Evolutionary conservation across 2,113 vertebrate genomes (phyloP).

Genomic region (Sus scrofa): T2T-Sscrofa CM000812.6:87860001-87860500

Average conservation of each 20-base stretch:
- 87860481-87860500: no score
- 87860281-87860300: background rate
- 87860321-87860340: background rate
- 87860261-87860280: background rate
- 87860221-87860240: background rate
- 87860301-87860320: background rate
- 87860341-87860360: background rate
- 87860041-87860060: background rate
- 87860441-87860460: constrained; percentile 30
- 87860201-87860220: background rate
- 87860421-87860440: background rate
- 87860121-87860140: background rate
- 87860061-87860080: background rate
- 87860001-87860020: background rate
- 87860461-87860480: background rate
- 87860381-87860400: background rate
- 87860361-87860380: background rate
- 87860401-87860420: constrained; percentile 34
- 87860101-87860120: background rate
- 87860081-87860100: background rate
- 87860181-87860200: background rate
- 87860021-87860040: background rate
- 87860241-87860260: constrained; percentile 18
- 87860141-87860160: background rate
- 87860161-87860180: background rate